A percentile compares a stretch with the other conserved stretches of the same genome.
Evolutionary conservation across 2,113 vertebrate genomes (phyloP).

Genomic region (Rhinichthys klamathensis): DNA sequence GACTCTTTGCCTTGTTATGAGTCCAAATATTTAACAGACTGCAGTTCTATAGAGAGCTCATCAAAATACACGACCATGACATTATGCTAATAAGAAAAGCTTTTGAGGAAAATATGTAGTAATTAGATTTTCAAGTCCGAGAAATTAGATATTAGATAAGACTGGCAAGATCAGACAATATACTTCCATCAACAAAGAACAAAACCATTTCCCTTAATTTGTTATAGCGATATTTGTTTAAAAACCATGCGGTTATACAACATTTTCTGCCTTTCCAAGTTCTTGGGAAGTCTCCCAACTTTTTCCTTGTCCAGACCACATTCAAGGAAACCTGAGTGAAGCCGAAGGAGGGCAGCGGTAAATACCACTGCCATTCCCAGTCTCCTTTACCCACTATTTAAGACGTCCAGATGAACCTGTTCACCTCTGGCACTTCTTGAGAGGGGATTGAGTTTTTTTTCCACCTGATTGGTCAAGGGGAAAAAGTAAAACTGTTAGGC

Average conservation of each 20-base stretch:
- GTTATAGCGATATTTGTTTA: not conserved
- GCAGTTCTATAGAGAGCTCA: not conserved
- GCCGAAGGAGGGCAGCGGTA: not conserved
- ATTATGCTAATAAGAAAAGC: not conserved
- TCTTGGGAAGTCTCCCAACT: slow-evolving; percentile 11
- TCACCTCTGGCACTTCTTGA: slow-evolving; percentile 34
- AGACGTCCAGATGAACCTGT: slow-evolving; percentile 39
- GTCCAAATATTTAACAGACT: slow-evolving; percentile 14
- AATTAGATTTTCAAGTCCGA: not conserved
- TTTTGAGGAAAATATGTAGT: not conserved
- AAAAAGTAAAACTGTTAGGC: not conserved
- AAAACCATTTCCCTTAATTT: not conserved
- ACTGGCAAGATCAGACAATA: not conserved
- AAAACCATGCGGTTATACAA: slow-evolving; percentile 5
- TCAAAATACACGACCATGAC: not conserved
- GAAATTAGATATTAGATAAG: not conserved
- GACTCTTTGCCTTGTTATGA: not conserved
- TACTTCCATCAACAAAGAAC: not conserved
- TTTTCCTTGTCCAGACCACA: not conserved
- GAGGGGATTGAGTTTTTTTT: not conserved
- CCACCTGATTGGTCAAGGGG: slow-evolving; percentile 15
- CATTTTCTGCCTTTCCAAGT: not conserved
- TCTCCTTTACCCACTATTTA: slow-evolving; percentile 5
- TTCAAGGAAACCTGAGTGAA: slow-evolving; percentile 24
- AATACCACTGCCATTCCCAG: slow-evolving; percentile 17